These are phyloP conservation scores for Xenopus petersii DNA, from an alignment of 2,797 vertebrate species.

Conservation along the genomic window DNA sequence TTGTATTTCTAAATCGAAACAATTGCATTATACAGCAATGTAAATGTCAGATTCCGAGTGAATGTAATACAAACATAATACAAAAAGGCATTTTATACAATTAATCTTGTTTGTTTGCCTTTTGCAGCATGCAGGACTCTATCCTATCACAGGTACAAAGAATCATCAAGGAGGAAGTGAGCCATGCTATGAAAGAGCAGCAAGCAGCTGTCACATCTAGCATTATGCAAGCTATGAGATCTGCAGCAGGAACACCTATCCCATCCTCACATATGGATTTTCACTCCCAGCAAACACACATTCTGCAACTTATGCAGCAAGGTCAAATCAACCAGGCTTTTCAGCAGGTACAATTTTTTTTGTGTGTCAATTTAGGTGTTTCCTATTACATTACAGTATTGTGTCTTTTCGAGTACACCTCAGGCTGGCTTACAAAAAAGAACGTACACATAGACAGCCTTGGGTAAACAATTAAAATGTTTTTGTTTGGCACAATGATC, in stretches of 20 bases:
- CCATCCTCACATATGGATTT: slow-evolving; percentile 90
- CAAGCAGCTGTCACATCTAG: slow-evolving; percentile 91
- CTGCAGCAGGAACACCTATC: slow-evolving; percentile 88
- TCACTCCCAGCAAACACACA: slow-evolving; percentile 90
- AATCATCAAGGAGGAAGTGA: slow-evolving; percentile 94
- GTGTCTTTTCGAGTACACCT: no score
- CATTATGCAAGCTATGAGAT: slow-evolving; percentile 98
- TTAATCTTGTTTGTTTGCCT: background rate
- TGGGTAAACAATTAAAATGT: no score
- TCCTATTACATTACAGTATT: no score
- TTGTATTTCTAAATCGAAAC: no score
- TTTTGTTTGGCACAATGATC: no score
- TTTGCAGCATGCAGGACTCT: slow-evolving; percentile 86
- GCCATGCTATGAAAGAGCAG: slow-evolving; percentile 94
- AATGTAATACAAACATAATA: no score
- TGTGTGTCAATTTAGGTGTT: no score
- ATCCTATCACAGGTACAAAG: slow-evolving; percentile 91
- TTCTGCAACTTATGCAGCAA: slow-evolving; percentile 92
- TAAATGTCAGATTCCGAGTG: no score
- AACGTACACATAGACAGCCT: no score
- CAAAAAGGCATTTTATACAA: no score
- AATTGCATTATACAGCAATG: no score
- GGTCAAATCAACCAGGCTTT: slow-evolving; percentile 97
- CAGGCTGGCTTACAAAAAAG: no score
- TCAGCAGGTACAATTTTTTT: slow-evolving; percentile 78